Evolutionary conservation across 2,797 vertebrate species (phyloP), one percentile per base, ranked within the genome.

Genomic region (Manis javanica): DNA sequence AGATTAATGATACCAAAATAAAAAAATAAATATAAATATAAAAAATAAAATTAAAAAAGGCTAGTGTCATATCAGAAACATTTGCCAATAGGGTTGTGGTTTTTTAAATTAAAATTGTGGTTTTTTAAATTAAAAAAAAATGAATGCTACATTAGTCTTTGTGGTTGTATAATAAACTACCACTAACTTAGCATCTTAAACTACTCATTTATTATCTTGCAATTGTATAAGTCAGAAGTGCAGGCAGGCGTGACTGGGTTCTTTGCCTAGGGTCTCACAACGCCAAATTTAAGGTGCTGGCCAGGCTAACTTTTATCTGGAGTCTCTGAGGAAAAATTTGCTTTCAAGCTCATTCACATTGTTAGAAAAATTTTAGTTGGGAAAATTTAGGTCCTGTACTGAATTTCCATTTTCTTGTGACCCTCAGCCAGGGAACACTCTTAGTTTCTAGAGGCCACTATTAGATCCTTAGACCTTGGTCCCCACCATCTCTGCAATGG

Each of bases 251-350:
- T 26, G 18, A 6, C 7, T 82, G 61, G 10, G 10, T 53, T 90
- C n/a, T 87, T 82, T 59, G n/a, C 8, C 74, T 92, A 92, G 23
- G 5, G 16, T 85, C 29, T 81, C 69, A 93, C 18, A 72, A 94
- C 19, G 2, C 26, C 19, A 81, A 49, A 31, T 7, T 61, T 23
- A 71, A 71, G 11, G 4, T 83, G 8, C 77, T 16, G 31, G 10
- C 12, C 39, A 46, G 2, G 0, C 4, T 79, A 18, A 2, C 23
- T 77, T 46, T 78, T 69, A 84, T 71, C 23, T 69, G 39, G 49
- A 31, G 4, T 34, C 12, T 5, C 29, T n/a, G 37, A 3, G n/a
- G 34, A 59, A 64, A 8, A 78, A n/a, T 64, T 21, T 11, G 2
- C 23, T 78, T 46, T 37, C 31, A 34, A 46, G 19, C 1, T 88